These are phyloP conservation scores for Sinosuthora webbiana DNA, from an alignment of 2,113 vertebrate genomes.

Conservation along the genomic window DNA sequence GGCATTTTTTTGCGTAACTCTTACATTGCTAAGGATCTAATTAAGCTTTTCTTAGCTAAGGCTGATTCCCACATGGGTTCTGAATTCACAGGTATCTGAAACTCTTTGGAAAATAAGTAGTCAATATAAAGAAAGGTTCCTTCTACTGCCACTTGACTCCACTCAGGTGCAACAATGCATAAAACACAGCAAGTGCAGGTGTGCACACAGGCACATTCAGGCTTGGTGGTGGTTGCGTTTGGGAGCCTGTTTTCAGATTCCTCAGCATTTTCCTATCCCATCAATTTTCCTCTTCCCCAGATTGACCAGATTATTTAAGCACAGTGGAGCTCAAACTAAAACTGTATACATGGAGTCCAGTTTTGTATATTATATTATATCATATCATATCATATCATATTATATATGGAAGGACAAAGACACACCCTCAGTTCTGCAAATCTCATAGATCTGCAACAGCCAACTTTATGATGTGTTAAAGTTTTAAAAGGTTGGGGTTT, in stretches of 20 bases:
- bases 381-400: no score
- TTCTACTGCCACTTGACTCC: background rate
- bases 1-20: background rate
- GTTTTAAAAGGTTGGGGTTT: background rate
- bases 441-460: background rate
- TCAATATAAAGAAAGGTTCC: background rate
- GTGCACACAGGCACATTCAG: background rate
- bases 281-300: background rate
- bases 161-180: background rate
- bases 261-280: background rate
- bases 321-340: background rate
- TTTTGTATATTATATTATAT: background rate
- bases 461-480: background rate
- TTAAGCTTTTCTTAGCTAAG: background rate
- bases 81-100: background rate
- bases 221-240: no score
- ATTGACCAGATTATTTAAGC: background rate
- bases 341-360: background rate
- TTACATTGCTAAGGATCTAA: background rate
- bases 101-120: background rate
- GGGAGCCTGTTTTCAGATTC: background rate
- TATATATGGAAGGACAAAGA: background rate
- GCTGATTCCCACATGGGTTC: background rate
- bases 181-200: background rate
- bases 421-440: background rate